Base-by-base conservation (phyloP, 2,113 vertebrate species). In the Pica pica region DNA sequence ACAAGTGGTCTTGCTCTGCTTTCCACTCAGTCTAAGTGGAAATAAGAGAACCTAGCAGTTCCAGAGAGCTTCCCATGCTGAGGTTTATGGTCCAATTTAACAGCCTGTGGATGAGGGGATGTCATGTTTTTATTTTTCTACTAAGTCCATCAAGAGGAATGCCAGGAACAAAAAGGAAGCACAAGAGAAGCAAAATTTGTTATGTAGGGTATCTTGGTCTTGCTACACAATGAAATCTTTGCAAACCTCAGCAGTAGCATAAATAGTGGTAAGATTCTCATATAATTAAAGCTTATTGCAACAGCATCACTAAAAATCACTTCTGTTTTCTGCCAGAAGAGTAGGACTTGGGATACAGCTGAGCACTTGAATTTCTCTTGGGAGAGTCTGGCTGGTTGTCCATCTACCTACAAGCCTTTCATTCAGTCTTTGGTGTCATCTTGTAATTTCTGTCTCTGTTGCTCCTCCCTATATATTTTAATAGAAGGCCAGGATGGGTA, bases 391-490 rank as follows among this genome's bases (percentile, higher is more conserved):
- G 7, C 28, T 46, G 21, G 9, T 57, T 87, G 39, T 83, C 33
- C 37, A 42, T 46, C 55, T 13, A 35, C 44, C 65, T 57, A 24
- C 33, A 46, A 13, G 23, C 16, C 74, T 82, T 57, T 90, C 33
- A 24, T n/a, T 56, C 20, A 35, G 26, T 39, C 30, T 69, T 85
- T 37, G 41, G 56, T 7, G 1, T 46, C 3, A 3, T 27, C 16
- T 33, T 85, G 15, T 52, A 60, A 30, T 74, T 76, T 35, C 28
- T 56, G 13, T 77, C 44, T 75, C 64, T 90, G 9, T 57, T 68
- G 13, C 60, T 68, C 5, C 3, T 89, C 20, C 17, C 7, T 83
- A 0, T 61, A 23, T 1, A 0, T 56, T 81, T 64, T 73, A 69
- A 56, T 33, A n/a, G 33, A 70, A 89, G 49, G 18, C 41, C 20